Evolutionary conservation across 2,113 vertebrate species (phyloP).

Genomic region (Corydoras maculifer): DNA sequence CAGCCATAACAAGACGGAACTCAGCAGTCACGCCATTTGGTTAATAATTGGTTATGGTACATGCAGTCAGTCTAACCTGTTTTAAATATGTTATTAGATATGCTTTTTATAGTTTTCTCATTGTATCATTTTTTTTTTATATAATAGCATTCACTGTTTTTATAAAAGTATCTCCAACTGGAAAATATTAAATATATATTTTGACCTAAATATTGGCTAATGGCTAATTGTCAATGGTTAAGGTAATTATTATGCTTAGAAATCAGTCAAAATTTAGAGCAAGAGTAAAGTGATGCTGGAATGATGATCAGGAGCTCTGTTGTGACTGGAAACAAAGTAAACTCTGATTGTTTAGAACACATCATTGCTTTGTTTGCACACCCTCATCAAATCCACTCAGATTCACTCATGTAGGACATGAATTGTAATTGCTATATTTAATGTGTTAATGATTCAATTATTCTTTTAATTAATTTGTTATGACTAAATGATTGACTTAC

Average conservation of each 20-base stretch:
- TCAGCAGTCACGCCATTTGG: conserved; percentile 6
- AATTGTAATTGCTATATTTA: conserved; percentile 69
- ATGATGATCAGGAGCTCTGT: too few relatives aligned
- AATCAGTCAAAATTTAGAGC: too few relatives aligned
- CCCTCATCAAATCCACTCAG: conserved; percentile 61
- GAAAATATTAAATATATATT: not conserved
- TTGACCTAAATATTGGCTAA: too few relatives aligned
- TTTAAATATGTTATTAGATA: too few relatives aligned
- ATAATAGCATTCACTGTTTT: too few relatives aligned
- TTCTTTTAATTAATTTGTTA: conserved; percentile 75
- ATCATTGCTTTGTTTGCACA: conserved; percentile 57
- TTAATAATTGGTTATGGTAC: conserved; percentile 20
- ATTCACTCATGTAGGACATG: conserved; percentile 70
- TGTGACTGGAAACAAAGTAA: conserved; percentile 51
- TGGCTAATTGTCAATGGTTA: too few relatives aligned
- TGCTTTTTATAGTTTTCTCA: too few relatives aligned
- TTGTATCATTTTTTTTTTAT: too few relatives aligned
- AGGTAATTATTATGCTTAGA: too few relatives aligned
- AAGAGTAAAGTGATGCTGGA: too few relatives aligned
- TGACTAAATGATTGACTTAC: conserved; percentile 71
- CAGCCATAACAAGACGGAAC: conserved; percentile 7
- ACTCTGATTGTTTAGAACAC: conserved; percentile 60
- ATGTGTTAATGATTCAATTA: conserved; percentile 74
- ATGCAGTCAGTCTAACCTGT: conserved; percentile 16
- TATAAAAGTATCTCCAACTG: too few relatives aligned